phyloP scores from a whole-genome alignment of 2,888 invertebrate genomes.

The Notodromas monacha region DNA sequence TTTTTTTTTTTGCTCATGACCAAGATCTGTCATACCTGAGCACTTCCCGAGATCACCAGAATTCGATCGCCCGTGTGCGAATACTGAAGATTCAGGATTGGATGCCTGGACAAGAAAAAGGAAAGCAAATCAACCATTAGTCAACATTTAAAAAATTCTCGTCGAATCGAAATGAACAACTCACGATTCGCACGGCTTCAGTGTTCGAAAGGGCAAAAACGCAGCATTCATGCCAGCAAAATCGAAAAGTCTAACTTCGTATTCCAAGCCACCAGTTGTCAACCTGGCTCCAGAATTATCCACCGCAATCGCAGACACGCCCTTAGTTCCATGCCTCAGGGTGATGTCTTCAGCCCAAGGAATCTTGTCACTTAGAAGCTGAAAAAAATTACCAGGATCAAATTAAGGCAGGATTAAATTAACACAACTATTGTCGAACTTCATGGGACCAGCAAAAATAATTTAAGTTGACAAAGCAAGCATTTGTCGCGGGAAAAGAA shows the following conservation, averaged over 20 bases:
- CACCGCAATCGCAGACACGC: conserved; percentile 55
- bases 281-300: conserved; percentile 77
- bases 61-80: conserved; percentile 76
- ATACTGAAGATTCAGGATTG: conserved; percentile 59
- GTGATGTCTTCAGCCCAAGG: conserved; percentile 26
- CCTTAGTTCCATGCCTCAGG: conserved; percentile 61
- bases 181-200: conserved; percentile 62
- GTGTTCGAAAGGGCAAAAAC: conserved; percentile 55
- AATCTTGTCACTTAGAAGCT: conserved; percentile 15
- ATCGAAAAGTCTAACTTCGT: conserved; percentile 89
- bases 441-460: too few relatives aligned
- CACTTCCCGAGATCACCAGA: conserved; percentile 62
- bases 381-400: background rate
- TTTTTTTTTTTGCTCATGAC: too few relatives aligned
- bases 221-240: conserved; percentile 91
- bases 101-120: conserved; percentile 28
- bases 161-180: conserved; percentile 7
- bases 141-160: background rate
- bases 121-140: conserved; percentile 10
- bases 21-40: conserved; percentile 24
- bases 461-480: too few relatives aligned
- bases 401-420: background rate
- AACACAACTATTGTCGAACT: too few relatives aligned
- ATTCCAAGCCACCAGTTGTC: conserved; percentile 72
- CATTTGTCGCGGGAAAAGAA: too few relatives aligned